These are phyloP conservation scores for Drosophila anomalata DNA, from an alignment of 2,888 invertebrate genomes.

Conservation along the genomic window DNA sequence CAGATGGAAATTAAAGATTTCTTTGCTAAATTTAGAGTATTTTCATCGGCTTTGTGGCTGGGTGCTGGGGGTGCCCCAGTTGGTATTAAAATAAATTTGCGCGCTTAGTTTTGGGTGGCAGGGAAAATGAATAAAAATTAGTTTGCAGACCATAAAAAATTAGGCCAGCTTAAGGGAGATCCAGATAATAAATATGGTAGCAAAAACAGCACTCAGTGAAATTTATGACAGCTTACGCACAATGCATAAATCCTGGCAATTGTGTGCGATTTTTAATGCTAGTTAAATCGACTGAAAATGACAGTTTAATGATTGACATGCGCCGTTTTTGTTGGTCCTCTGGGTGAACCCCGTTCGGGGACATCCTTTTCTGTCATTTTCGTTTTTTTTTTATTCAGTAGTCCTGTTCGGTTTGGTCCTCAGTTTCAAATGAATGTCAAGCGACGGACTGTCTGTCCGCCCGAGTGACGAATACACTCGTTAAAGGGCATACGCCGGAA, in stretches of 20 bases:
- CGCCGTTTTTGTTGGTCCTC: constrained; percentile 49
- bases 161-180: constrained; percentile 65
- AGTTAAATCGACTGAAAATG: constrained; percentile 81
- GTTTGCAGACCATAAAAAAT: constrained; percentile 77
- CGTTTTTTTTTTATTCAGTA: background rate
- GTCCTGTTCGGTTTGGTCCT: constrained; percentile 35
- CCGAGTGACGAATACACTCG: constrained; percentile 78
- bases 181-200: constrained; percentile 29
- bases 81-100: constrained; percentile 67
- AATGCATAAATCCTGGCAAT: constrained; percentile 78
- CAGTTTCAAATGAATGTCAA: constrained; percentile 78
- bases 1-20: constrained; percentile 75
- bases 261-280: constrained; percentile 79
- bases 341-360: constrained; percentile 40
- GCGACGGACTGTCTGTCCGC: constrained; percentile 53
- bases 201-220: constrained; percentile 47
- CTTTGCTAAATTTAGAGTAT: constrained; percentile 17
- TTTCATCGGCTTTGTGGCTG: constrained; percentile 15
- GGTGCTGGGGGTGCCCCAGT: background rate
- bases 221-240: constrained; percentile 78
- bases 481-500: constrained; percentile 75
- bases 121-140: constrained; percentile 76
- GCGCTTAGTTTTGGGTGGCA: constrained; percentile 50
- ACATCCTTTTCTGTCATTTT: constrained; percentile 24
- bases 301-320: constrained; percentile 80